Percentiles rank a stretch among this genome's conserved stretches.
These are phyloP conservation scores for Ochropacha duplaris DNA, from an alignment of 2,888 invertebrate species.

Conservation along the genomic window DNA sequence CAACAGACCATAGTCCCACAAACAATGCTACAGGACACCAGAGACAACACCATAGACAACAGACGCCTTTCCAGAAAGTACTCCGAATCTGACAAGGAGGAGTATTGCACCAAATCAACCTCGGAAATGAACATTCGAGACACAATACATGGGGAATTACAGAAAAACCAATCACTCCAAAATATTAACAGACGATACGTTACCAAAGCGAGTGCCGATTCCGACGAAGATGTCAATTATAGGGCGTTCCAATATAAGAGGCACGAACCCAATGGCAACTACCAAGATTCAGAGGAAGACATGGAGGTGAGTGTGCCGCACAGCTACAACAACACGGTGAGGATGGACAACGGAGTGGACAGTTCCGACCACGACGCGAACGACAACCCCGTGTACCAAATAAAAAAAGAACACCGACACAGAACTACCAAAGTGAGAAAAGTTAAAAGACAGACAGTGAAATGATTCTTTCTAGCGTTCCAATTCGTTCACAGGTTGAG, in stretches of 20 bases:
- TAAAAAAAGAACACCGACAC: conserved; percentile 35
- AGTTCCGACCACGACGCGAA: conserved; percentile 69
- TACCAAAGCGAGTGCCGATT: conserved; percentile 48
- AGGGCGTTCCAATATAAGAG: conserved; percentile 51
- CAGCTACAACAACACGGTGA: conserved; percentile 45
- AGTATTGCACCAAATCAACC: conserved; percentile 68
- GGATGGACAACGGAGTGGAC: conserved; percentile 69
- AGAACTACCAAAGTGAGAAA: conserved; percentile 68
- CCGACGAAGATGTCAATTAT: conserved; percentile 66
- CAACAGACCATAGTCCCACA: conserved; percentile 15
- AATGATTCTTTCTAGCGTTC: conserved; percentile 77
- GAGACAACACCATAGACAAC: conserved; percentile 11
- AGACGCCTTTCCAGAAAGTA: conserved; percentile 51
- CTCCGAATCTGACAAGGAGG: conserved; percentile 73
- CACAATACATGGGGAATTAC: conserved; percentile 54
- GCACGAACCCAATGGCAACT: conserved; percentile 66
- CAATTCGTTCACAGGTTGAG: conserved; percentile 72
- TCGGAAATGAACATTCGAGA: conserved; percentile 68
- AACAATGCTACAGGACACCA: conserved; percentile 18
- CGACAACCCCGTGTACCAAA: conserved; percentile 52
- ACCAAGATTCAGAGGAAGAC: conserved; percentile 64
- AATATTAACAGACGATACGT: conserved; percentile 61
- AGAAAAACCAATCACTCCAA: conserved; percentile 75
- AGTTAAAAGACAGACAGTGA: conserved; percentile 65
- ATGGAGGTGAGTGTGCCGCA: conserved; percentile 49